A percentile compares a stretch with the other conserved stretches of the same genome.
Evolutionary conservation across 2,888 invertebrate species (phyloP).

Genomic region (Sinhomidia bicolor): DNA sequence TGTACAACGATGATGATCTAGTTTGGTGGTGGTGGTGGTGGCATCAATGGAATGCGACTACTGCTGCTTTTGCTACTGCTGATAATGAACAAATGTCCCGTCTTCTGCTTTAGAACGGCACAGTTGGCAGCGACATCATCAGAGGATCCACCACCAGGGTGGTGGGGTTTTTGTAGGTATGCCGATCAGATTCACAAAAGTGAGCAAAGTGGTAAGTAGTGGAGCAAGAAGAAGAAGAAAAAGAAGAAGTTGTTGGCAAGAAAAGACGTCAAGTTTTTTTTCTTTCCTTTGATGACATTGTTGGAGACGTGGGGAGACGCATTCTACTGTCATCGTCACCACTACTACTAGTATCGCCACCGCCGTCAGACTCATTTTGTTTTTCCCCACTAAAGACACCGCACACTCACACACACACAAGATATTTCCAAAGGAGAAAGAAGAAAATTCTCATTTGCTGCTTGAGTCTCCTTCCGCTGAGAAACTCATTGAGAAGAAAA

Average conservation of each 20-base stretch:
- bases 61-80: too few relatives aligned
- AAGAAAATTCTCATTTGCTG: too few relatives aligned
- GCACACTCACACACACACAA: neutral
- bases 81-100: conserved; percentile 20
- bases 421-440: neutral
- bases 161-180: neutral
- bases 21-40: too few relatives aligned
- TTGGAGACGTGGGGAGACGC: conserved; percentile 9
- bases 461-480: neutral
- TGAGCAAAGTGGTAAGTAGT: neutral
- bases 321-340: conserved; percentile 28
- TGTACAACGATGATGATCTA: neutral
- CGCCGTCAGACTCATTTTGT: conserved; percentile 11
- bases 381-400: neutral
- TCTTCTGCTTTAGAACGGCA: conserved; percentile 41
- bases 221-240: too few relatives aligned
- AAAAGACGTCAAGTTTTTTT: conserved; percentile 62
- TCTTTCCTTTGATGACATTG: conserved; percentile 54
- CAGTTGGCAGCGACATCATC: conserved; percentile 48
- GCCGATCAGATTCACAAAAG: conserved; percentile 33
- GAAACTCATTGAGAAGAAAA: conserved; percentile 61
- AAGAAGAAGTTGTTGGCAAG: conserved; percentile 31
- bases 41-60: too few relatives aligned
- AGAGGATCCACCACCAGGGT: neutral
- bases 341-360: conserved; percentile 11